Conservation (phyloP, 2,797 vertebrate genomes). For the Cottoperca gobio region DNA sequence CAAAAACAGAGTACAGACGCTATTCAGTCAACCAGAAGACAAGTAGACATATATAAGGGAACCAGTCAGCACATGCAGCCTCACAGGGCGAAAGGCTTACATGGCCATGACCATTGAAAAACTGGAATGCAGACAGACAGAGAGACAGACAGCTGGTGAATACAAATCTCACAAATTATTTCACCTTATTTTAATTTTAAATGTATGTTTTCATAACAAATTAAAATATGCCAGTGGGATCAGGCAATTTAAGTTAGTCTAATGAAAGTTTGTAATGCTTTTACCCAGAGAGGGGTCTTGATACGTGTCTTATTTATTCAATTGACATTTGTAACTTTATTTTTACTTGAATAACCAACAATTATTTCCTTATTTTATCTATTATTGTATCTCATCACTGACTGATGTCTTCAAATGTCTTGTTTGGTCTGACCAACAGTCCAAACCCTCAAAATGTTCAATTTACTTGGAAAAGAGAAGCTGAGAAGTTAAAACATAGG, state of each 20-base stretch:
- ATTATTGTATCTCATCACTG: background rate
- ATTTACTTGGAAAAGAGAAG: background rate
- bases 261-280: background rate
- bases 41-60: background rate
- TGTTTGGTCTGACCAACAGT: background rate
- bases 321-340: background rate
- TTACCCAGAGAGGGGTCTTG: background rate
- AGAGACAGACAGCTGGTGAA: background rate
- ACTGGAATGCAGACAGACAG: background rate
- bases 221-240: background rate
- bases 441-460: background rate
- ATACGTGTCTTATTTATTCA: background rate
- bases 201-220: background rate
- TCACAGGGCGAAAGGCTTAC: background rate
- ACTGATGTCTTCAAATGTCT: background rate
- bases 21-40: slow-evolving; percentile 7
- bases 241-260: background rate
- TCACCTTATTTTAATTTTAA: background rate
- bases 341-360: background rate
- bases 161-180: background rate
- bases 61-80: slow-evolving; percentile 9
- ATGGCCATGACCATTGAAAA: slow-evolving; percentile 5
- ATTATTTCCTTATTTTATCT: background rate
- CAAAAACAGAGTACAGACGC: background rate
- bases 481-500: background rate